phyloP scores from a whole-genome alignment of 92 coral and sea anemone species.

The Paramuricea clavata region DNA sequence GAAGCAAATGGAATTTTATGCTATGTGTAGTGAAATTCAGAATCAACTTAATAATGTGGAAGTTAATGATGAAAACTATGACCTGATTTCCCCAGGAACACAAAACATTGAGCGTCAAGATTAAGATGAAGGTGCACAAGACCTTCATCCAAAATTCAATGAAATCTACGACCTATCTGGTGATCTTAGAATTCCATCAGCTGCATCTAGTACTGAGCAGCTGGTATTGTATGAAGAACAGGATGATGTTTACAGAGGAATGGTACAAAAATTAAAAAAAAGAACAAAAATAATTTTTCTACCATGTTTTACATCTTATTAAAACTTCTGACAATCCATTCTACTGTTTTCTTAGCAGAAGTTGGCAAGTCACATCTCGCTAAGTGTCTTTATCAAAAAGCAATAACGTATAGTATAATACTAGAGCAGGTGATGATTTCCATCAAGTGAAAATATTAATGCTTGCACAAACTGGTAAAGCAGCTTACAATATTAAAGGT shows the following conservation, averaged over 20 bases:
- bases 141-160: slow-evolving; percentile 22
- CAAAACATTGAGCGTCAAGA: slow-evolving; percentile 42
- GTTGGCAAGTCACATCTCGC: slow-evolving; percentile 29
- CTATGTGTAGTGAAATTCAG: background rate
- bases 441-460: slow-evolving; percentile 45
- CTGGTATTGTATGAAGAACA: background rate
- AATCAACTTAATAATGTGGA: background rate
- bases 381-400: slow-evolving; percentile 41
- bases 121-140: slow-evolving; percentile 35
- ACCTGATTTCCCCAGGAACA: slow-evolving; percentile 47
- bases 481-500: slow-evolving; percentile 3
- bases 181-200: background rate
- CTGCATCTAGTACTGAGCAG: background rate
- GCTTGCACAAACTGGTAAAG: slow-evolving; percentile 39
- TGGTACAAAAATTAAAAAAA: slow-evolving; percentile 28
- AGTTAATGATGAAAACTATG: slow-evolving; percentile 32
- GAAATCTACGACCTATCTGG: background rate
- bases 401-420: background rate
- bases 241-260: background rate
- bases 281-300: background rate
- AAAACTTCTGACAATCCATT: slow-evolving; percentile 10
- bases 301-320: background rate
- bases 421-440: slow-evolving; percentile 45
- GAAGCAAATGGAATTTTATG: slow-evolving; percentile 2
- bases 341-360: background rate